Percentiles rank a stretch among this genome's conserved stretches.
Evolutionary conservation across 2,797 vertebrate genomes (phyloP).

Genomic region (Sciurus vulgaris): DNA sequence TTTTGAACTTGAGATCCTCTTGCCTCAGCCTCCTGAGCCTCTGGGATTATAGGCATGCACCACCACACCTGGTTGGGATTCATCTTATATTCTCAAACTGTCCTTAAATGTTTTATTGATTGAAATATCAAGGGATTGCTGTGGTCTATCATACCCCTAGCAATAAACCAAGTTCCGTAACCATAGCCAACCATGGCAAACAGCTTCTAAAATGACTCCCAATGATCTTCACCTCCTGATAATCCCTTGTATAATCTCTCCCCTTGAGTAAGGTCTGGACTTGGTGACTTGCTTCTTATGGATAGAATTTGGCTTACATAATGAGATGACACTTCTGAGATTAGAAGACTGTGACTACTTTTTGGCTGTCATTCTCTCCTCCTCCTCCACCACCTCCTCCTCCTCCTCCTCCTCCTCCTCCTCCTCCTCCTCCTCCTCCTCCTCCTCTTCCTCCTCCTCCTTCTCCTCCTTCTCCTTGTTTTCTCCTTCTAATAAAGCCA

Average conservation of each 20-base stretch:
- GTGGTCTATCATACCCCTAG: neutral
- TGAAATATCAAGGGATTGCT: constrained; percentile 13
- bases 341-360: constrained; percentile 25
- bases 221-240: neutral
- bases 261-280: neutral
- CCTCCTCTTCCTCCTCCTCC: neutral
- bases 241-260: neutral
- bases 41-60: no score
- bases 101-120: neutral
- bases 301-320: neutral
- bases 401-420: no score
- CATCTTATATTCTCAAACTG: constrained; percentile 37
- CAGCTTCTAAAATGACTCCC: neutral
- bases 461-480: neutral
- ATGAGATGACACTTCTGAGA: constrained; percentile 31
- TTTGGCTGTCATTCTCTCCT: neutral
- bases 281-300: constrained; percentile 25
- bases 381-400: neutral
- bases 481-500: constrained; percentile 37
- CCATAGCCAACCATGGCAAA: neutral
- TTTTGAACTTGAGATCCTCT: no score
- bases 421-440: neutral
- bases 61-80: neutral
- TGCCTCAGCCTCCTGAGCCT: no score
- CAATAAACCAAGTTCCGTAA: constrained; percentile 33